Evolutionary conservation across 2,888 invertebrate genomes (phyloP).

Genomic region (Lycocerus yunnanus): DNA sequence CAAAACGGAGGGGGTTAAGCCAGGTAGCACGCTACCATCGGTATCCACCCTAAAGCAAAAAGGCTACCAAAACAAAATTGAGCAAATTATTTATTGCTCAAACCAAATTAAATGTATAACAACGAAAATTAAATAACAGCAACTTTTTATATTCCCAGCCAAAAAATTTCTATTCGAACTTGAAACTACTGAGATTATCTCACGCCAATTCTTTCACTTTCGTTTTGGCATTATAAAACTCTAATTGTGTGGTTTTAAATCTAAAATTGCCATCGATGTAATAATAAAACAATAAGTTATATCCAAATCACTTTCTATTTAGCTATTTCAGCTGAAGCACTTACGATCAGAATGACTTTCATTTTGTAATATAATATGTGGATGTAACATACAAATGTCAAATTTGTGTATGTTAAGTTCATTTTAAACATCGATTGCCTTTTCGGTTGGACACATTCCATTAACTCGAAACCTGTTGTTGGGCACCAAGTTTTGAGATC

Average conservation of each 20-base stretch:
- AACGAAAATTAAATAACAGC: neutral
- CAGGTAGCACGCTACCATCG: neutral
- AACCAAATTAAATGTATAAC: neutral
- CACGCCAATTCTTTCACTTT: slow-evolving; percentile 1
- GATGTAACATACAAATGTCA: neutral
- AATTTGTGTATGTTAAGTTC: neutral
- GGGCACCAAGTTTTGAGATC: neutral
- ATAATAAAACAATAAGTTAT: neutral
- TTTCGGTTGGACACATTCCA: neutral
- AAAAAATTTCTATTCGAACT: neutral
- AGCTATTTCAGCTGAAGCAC: neutral
- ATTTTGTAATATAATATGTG: neutral
- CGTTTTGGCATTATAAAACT: neutral
- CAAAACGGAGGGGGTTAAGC: neutral
- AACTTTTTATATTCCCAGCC: neutral
- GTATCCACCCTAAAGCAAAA: neutral
- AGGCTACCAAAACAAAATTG: neutral
- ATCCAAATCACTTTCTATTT: slow-evolving; percentile 1
- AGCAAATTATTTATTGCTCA: neutral
- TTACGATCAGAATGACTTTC: neutral
- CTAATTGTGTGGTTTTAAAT: neutral
- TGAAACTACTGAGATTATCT: neutral
- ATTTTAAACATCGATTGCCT: neutral
- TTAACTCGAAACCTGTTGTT: neutral
- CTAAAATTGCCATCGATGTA: neutral